Evolutionary conservation across 2,888 invertebrate species (phyloP).

Genomic region (Zygogramma bicolorata): DNA sequence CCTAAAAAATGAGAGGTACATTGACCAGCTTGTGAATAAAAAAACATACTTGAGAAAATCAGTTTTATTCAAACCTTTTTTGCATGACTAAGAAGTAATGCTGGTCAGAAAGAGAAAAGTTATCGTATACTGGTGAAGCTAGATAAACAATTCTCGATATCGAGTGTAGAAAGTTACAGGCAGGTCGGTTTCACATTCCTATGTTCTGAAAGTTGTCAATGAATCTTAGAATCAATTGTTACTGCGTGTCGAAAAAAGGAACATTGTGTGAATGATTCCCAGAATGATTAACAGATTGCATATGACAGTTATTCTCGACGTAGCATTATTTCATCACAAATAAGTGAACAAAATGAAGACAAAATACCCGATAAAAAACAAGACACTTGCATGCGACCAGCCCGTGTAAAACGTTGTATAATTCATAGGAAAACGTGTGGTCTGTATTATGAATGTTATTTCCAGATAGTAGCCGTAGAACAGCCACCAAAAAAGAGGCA

Average conservation of each 20-base stretch:
- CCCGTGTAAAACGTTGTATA: conserved; percentile 33
- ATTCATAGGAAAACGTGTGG: conserved; percentile 33
- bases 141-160: too few species aligned
- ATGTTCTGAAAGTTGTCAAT: too few species aligned
- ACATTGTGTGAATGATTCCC: background rate
- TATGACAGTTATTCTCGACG: conserved; percentile 10
- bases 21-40: too few species aligned
- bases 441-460: conserved; percentile 32
- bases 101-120: too few species aligned
- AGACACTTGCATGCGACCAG: conserved; percentile 33
- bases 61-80: too few species aligned
- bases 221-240: background rate
- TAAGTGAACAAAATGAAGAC: conserved; percentile 37
- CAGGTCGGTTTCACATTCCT: too few species aligned
- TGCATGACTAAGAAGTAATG: too few species aligned
- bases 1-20: too few species aligned
- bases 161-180: too few species aligned
- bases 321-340: conserved; percentile 29
- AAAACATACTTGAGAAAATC: too few species aligned
- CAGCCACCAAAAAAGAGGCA: conserved; percentile 31
- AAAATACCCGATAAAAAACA: conserved; percentile 32
- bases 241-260: background rate
- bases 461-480: conserved; percentile 25
- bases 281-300: background rate
- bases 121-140: too few species aligned